phyloP scores from a whole-genome alignment of 2,113 vertebrate genomes.

The Grammomys dolichurus region DNA sequence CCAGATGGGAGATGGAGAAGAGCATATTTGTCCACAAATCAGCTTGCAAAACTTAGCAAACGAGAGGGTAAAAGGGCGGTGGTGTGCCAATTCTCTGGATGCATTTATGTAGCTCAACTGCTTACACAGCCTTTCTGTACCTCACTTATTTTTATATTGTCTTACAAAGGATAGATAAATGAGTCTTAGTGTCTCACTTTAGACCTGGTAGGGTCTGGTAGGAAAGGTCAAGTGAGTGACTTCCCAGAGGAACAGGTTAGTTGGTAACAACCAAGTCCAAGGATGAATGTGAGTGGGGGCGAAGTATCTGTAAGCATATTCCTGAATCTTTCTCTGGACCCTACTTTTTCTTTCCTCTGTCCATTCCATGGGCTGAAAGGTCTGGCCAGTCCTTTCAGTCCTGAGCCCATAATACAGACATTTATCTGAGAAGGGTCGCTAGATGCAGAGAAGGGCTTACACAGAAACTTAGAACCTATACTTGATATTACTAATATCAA shows the following conservation, averaged over 20 bases:
- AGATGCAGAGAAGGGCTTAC: background rate
- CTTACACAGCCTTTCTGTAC: conserved; percentile 49
- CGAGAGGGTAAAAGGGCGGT: background rate
- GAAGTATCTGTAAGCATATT: background rate
- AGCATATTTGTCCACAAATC: conserved; percentile 48
- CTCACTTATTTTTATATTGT: conserved; percentile 19
- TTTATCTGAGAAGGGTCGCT: background rate
- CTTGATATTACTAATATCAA: background rate
- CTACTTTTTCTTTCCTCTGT: background rate
- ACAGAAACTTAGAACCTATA: background rate
- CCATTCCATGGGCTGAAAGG: background rate
- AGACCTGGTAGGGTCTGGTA: background rate
- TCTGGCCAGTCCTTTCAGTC: background rate
- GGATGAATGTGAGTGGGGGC: fast-evolving
- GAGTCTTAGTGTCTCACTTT: background rate
- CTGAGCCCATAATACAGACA: background rate
- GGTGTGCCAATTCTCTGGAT: conserved; percentile 47
- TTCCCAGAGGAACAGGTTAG: background rate
- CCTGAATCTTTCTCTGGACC: background rate
- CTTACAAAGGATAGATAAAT: background rate
- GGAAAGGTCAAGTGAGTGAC: background rate
- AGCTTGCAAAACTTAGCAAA: conserved; percentile 27
- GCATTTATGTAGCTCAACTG: conserved; percentile 45
- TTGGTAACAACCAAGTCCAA: background rate
- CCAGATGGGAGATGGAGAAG: conserved; percentile 64